Conservation (phyloP, 2,797 vertebrate genomes). For the Salmo trutta region DNA sequence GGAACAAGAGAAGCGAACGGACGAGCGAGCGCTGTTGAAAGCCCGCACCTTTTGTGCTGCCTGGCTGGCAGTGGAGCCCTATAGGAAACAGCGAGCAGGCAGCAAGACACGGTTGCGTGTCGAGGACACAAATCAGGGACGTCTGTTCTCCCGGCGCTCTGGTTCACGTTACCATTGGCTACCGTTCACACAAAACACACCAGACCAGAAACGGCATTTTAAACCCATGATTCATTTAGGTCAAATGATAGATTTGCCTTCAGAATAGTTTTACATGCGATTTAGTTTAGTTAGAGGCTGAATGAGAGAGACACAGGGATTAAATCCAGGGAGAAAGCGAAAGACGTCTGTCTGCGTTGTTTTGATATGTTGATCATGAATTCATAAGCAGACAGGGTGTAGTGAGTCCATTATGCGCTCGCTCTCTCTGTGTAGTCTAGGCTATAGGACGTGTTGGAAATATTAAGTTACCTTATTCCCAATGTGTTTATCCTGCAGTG, state of each 20-base stretch:
- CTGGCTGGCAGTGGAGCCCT: background rate
- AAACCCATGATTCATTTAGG: slow-evolving; percentile 17
- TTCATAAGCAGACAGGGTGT: slow-evolving; percentile 36
- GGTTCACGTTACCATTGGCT: slow-evolving; percentile 14
- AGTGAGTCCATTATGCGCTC: slow-evolving; percentile 4
- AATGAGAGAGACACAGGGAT: background rate
- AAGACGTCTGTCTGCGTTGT: background rate
- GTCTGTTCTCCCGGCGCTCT: slow-evolving; percentile 3
- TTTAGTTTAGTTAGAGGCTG: background rate
- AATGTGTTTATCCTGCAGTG: slow-evolving; percentile 66
- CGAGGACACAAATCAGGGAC: background rate
- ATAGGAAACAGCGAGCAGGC: slow-evolving; percentile 35
- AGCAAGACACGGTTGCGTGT: slow-evolving; percentile 32
- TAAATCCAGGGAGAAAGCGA: background rate
- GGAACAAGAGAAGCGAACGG: slow-evolving; percentile 43
- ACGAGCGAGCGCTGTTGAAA: slow-evolving; percentile 19
- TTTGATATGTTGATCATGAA: slow-evolving; percentile 39
- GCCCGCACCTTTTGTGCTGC: slow-evolving; percentile 67
- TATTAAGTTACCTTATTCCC: slow-evolving; percentile 76
- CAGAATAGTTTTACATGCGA: background rate
- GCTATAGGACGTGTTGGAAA: slow-evolving; percentile 61
- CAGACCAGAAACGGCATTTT: slow-evolving; percentile 14
- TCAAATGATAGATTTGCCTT: background rate
- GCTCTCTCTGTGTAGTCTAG: background rate
- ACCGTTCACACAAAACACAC: slow-evolving; percentile 3